Evolutionary conservation across 2,797 vertebrate species (phyloP).

Genomic region (Notolabrus celidotus): DNA sequence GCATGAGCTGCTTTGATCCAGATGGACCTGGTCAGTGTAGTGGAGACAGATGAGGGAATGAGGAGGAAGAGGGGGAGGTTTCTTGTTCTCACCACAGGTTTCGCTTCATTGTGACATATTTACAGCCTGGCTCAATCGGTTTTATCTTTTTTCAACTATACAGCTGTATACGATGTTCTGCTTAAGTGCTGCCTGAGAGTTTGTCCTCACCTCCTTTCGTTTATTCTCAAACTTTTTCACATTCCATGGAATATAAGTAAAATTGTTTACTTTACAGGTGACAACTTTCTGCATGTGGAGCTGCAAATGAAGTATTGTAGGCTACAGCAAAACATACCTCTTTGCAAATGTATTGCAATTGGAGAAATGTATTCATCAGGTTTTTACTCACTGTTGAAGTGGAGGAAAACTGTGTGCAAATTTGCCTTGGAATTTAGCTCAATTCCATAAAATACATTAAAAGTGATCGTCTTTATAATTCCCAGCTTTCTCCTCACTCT

Average conservation of each 20-base stretch:
- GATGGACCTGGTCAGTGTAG: constrained; percentile 72
- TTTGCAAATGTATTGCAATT: constrained; percentile 50
- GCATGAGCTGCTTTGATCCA: constrained; percentile 77
- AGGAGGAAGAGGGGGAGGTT: constrained; percentile 86
- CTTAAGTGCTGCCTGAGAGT: constrained; percentile 22
- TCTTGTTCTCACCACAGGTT: constrained; percentile 82
- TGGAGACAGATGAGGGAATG: constrained; percentile 77
- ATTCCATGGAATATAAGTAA: constrained; percentile 33
- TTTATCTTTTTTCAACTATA: constrained; percentile 59
- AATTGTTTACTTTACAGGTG: constrained; percentile 44
- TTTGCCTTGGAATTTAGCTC: constrained; percentile 76
- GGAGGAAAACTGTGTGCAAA: constrained; percentile 33
- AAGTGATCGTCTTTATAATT: constrained; percentile 76
- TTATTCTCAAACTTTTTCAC: constrained; percentile 27
- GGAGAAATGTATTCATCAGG: constrained; percentile 22
- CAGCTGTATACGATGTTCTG: constrained; percentile 23
- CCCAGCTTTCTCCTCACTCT: constrained; percentile 64
- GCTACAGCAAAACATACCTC: constrained; percentile 11
- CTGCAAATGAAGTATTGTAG: constrained; percentile 17
- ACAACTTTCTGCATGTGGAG: constrained; percentile 22
- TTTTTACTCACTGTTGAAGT: constrained; percentile 21
- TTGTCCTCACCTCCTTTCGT: constrained; percentile 37
- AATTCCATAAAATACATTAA: constrained; percentile 67
- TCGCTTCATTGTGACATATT: constrained; percentile 85
- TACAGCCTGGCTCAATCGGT: constrained; percentile 86